These are phyloP conservation scores for Carcharodon carcharias DNA, from an alignment of 2,797 vertebrate genomes.

Conservation along the genomic window DNA sequence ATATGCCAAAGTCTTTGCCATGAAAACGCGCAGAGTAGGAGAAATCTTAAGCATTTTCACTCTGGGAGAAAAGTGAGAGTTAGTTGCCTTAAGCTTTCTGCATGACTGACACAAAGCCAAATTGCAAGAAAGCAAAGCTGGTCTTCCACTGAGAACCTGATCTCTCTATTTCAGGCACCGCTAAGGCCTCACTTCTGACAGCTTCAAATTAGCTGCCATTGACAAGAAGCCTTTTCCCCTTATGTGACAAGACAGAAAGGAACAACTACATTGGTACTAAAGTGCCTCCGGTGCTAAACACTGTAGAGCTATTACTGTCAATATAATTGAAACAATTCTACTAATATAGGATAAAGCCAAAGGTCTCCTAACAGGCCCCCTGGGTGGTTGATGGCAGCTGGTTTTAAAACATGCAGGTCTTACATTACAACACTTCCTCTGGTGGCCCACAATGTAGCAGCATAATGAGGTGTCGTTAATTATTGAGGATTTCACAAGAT, in stretches of 20 bases:
- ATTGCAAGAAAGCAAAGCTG: constrained; percentile 34
- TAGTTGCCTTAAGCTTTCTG: constrained; percentile 35
- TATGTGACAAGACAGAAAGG: constrained; percentile 20
- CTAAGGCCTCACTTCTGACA: neutral
- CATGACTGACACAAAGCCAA: constrained; percentile 41
- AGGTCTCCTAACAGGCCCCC: constrained; percentile 31
- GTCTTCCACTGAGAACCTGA: neutral
- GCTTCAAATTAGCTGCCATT: constrained; percentile 36
- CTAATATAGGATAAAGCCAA: constrained; percentile 24
- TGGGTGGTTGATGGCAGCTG: neutral
- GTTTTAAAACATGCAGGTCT: constrained; percentile 19
- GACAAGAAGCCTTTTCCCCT: neutral
- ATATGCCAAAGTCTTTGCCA: neutral
- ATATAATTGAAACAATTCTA: constrained; percentile 36
- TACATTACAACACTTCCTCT: neutral
- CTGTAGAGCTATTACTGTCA: constrained; percentile 23
- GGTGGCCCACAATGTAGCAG: neutral
- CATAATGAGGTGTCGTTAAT: neutral
- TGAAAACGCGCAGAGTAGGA: neutral
- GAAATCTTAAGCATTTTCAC: neutral
- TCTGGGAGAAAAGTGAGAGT: neutral
- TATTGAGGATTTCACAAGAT: constrained; percentile 30
- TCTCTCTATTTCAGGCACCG: neutral
- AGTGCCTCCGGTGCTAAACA: constrained; percentile 18
- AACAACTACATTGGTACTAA: neutral